Base-by-base conservation (phyloP, 2,797 vertebrate genomes). In the Danio jaintianensis region DNA sequence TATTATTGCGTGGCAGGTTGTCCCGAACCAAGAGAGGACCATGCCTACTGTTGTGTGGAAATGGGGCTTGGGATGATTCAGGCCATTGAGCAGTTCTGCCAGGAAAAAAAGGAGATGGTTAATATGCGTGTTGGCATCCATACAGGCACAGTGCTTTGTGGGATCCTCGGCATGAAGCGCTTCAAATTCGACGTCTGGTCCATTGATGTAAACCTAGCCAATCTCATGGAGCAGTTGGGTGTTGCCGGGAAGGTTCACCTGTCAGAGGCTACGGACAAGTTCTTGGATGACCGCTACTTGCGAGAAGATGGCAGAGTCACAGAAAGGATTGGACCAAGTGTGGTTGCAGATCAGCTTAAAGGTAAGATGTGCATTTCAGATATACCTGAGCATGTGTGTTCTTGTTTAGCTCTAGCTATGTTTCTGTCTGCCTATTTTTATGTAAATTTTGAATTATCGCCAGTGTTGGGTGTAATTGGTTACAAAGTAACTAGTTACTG, bases 161-260 rank as follows among this genome's bases (percentile, higher is more conserved):
- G 97, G 10, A 99, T 99, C 85, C 90, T 98, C 82, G 97, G 97
- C n/a, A 99, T 98, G 96, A 96, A 97, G 77, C 95, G 97, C 81
- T 98, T 99, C 90, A 99, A 99, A 88, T 99, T 99, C 0, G 97
- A 99, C 0, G 97, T 99, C 52, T 98, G 97, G 97, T 99, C 97
- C 75, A 99, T 98, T 0, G 97, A 99, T 8, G 97, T 99, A 88
- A 98, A 99, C 88, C 87, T 98, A 83, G 97, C 97, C 89, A 99
- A 99, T 86, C 93, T 99, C 47, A 99, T 99, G 97, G 97, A 99
- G 92, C 97, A 99, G 87, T 93, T 99, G 18, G 97, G 97, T 1
- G 96, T 99, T 66, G 93, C 93, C 0, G 97, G 97, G 42, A 98
- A 98, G 87, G 97, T 99, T 72, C 97, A 99, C 88, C 95, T 99